phyloP scores from a whole-genome alignment of 2,888 invertebrate genomes.

The Blastobasis lacticolella region DNA sequence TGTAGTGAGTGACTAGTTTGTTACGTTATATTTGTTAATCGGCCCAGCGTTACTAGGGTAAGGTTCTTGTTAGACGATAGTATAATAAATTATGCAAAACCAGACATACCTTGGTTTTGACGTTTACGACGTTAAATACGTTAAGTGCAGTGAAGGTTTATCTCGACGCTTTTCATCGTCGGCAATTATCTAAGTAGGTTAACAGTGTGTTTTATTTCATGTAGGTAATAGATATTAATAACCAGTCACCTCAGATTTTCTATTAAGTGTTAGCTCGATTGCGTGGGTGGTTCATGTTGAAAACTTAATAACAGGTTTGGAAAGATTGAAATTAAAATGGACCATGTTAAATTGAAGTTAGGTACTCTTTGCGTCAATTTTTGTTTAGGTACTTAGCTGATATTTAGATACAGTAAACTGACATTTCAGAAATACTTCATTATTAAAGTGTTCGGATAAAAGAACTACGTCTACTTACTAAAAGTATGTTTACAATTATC shows the following conservation, averaged over 20 bases:
- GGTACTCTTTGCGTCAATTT: too few relatives aligned
- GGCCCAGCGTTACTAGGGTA: slow-evolving; percentile 43
- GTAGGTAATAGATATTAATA: slow-evolving; percentile 17
- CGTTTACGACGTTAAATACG: slow-evolving; percentile 15
- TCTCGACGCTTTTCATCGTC: slow-evolving; percentile 16
- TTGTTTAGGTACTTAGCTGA: too few relatives aligned
- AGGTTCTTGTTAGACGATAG: slow-evolving; percentile 34
- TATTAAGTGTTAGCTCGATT: slow-evolving; percentile 5
- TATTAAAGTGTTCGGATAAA: too few relatives aligned
- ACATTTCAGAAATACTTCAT: too few relatives aligned
- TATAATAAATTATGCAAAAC: slow-evolving; percentile 32
- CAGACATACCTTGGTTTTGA: slow-evolving; percentile 56
- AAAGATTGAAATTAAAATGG: too few relatives aligned
- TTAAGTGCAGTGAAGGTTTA: slow-evolving; percentile 12
- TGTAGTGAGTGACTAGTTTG: slow-evolving; percentile 34
- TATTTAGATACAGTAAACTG: too few relatives aligned
- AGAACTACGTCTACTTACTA: too few relatives aligned
- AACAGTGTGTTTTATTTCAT: slow-evolving; percentile 20
- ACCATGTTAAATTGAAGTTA: too few relatives aligned
- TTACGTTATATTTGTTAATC: slow-evolving; percentile 48
- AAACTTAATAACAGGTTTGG: too few relatives aligned
- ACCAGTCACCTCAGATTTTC: slow-evolving; percentile 56
- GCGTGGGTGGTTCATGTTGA: background rate
- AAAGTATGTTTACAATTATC: too few relatives aligned
- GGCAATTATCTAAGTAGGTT: slow-evolving; percentile 12